Evolutionary conservation across 2,888 invertebrate genomes (phyloP), one percentile per base, ranked within the genome.

Genomic region (Ophion obscuratus): DNA sequence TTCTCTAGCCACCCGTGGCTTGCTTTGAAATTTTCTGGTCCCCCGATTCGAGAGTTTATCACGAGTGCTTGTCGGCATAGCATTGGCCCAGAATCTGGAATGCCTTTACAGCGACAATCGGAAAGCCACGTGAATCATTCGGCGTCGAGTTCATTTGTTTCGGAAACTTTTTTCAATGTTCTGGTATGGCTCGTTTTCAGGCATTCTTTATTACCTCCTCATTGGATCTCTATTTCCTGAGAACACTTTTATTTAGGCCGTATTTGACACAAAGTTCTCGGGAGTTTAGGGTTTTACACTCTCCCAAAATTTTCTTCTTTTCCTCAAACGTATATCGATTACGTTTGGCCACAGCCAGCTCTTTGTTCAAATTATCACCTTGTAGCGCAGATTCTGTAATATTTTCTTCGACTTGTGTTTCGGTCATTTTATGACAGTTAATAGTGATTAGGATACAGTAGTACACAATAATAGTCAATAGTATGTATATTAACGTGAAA

Each of bases 81-180:
- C 84, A 84, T 76, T 70, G 76, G 80, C 44, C 76, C 84, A 76
- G 84, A 76, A 84, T 81, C 80, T 70, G 80, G n/a, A 70, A 84
- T 75, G 74, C 75, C 84, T 80, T 84, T 84, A 70, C 75, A 36
- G 66, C 80, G 84, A 84, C 84, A 84, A 84, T 75, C 84, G 64
- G 80, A 68, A 84, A 80, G 80, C 84, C 84, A 84, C 75, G 76
- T 74, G 57, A 84, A 80, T 70, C 76, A 84, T 84, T 84, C 84
- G 27, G 64, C 64, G 44, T 80, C 75, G 57, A 84, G 75, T 64
- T 84, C 80, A 24, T 75, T 64, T 70, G 75, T 80, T 84, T 75
- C 70, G 57, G 75, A 64, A 80, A 75, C 31, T 80, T 75, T 84
- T 80, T 80, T 75, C 57, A 71, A 70, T 80, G 68, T 76, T 80